Evolutionary conservation across 1,140 invertebrate genomes (phyloP), one percentile per base, ranked within the genome.

Genomic region (Drosophila burlai): DNA sequence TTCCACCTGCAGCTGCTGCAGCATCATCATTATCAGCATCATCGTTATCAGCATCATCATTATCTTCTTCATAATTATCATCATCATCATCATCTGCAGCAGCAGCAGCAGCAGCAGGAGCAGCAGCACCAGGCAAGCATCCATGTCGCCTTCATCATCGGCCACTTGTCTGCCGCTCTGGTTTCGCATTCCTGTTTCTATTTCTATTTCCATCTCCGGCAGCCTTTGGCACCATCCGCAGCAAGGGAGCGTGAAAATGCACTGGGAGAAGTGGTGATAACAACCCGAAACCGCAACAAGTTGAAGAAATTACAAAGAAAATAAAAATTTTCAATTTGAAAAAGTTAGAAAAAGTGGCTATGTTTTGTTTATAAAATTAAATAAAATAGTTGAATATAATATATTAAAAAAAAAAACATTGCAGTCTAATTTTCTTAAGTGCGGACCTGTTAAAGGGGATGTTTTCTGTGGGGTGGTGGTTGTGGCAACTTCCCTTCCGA

Each of bases 151-250:
- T 59, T 60, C 69, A 71, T 73, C 66, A 60, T 73, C 47, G 34
- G 54, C 54, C 69, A 74, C 68, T 74, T 74, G 71, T 63, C 49
- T 55, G 68, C 34, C n/a, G 57, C 40, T 52, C 69, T 74, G 47
- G 34, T 75, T 50, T 24, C 36, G 72, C 69, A 43, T 61, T 73
- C 58, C 21, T 60, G 50, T 73, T 72, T 72, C 21, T 60, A 60
- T 73, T 72, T 60, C 47, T 52, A 71, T 71, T 63, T 55, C 50
- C 67, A 66, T 55, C 38, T 47, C 54, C 69, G 55, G 31, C 66
- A 49, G 59, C 45, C 71, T 73, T 40, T 63, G 13, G 47, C 68
- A 47, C 49, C 57, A 62, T 62, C 47, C 68, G 34, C 38, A 24
- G n/a, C 5, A 13, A 16, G 13, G 54, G 36, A 13, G 21, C 18